A percentile compares a stretch with the other conserved stretches of the same genome.
These are phyloP conservation scores for Diglossa cyanea DNA, from an alignment of 2,797 vertebrate genomes.

Conservation along the genomic window DNA sequence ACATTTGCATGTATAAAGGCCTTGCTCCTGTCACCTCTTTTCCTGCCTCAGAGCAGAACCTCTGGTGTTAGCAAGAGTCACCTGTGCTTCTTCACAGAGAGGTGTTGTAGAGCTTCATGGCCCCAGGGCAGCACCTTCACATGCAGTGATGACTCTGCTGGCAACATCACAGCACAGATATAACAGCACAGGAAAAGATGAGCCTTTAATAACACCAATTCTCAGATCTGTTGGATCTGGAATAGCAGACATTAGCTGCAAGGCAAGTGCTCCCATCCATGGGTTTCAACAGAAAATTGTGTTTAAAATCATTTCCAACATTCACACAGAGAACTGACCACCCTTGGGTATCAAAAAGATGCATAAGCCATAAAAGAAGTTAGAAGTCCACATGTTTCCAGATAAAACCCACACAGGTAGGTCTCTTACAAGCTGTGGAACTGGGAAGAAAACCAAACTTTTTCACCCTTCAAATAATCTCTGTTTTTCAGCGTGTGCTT, in stretches of 20 bases:
- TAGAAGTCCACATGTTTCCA: neutral
- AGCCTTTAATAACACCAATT: constrained; percentile 31
- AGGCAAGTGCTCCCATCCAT: neutral
- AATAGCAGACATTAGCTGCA: constrained; percentile 18
- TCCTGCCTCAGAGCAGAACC: constrained; percentile 29
- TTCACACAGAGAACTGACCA: neutral
- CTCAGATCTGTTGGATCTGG: neutral
- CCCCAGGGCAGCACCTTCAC: neutral
- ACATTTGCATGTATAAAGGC: constrained; percentile 9
- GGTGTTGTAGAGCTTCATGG: neutral
- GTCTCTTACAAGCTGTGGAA: neutral
- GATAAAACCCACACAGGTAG: neutral
- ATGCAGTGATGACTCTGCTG: constrained; percentile 1
- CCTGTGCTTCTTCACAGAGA: constrained; percentile 1
- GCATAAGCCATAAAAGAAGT: neutral
- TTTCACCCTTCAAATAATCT: neutral
- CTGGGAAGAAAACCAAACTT: neutral
- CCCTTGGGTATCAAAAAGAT: neutral
- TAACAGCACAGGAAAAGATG: neutral
- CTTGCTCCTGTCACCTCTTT: constrained; percentile 28
- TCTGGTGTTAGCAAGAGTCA: constrained; percentile 5
- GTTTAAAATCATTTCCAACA: neutral
- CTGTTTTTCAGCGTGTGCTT: neutral
- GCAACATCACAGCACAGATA: neutral
- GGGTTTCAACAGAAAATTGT: neutral